Conservation (phyloP, 2,888 invertebrate species). For the Copidosoma aretas region DNA sequence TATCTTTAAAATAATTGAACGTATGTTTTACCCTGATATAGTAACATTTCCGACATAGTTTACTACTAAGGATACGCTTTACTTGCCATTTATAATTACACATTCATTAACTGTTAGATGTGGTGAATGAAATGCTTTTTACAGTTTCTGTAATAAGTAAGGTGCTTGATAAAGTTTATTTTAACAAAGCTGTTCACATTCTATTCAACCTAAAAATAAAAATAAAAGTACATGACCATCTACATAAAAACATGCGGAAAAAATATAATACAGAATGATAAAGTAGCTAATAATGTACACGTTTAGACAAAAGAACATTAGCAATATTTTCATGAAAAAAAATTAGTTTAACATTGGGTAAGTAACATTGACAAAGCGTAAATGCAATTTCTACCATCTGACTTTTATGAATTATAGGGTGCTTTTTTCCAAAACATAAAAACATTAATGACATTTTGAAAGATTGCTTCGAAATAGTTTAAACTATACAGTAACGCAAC, state of each 20-base stretch:
- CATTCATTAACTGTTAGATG: background rate
- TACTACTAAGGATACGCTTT: no score
- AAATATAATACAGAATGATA: background rate
- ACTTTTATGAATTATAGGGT: background rate
- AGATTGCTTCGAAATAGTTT: background rate
- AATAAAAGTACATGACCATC: background rate
- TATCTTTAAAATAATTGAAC: no score
- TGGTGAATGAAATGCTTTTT: background rate
- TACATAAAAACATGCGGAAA: background rate
- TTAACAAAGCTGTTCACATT: slow-evolving; percentile 20
- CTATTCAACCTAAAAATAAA: slow-evolving; percentile 31
- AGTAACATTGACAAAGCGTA: background rate
- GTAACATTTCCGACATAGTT: no score
- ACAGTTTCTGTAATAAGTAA: background rate
- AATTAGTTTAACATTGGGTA: background rate
- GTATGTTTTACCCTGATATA: no score
- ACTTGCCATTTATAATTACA: no score
- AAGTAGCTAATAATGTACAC: background rate
- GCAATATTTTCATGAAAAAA: background rate
- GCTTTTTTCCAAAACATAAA: no score
- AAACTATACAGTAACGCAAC: background rate
- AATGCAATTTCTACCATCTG: background rate
- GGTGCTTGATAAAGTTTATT: background rate
- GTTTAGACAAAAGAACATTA: background rate
- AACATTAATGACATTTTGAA: no score